Evolutionary conservation across 1,140 invertebrate species (phyloP).

Genomic region (Solen grandis): DNA sequence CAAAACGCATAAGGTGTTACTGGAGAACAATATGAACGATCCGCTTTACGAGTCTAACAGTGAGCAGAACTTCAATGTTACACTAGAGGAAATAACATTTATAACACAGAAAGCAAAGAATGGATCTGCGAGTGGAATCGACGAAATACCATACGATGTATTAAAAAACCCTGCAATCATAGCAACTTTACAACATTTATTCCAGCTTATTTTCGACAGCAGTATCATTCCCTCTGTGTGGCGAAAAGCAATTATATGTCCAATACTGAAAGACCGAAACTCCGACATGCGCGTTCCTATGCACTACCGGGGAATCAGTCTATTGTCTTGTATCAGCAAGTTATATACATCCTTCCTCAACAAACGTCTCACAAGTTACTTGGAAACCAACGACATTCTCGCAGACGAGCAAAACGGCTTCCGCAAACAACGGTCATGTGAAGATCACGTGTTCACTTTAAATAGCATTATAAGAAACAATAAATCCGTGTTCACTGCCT

Average conservation of each 20-base stretch:
- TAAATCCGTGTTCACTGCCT: too few relatives aligned
- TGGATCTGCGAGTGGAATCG: constrained; percentile 10
- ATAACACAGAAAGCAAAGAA: not conserved
- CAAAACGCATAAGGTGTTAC: constrained; percentile 21
- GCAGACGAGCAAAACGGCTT: too few relatives aligned
- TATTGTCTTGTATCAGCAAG: too few relatives aligned
- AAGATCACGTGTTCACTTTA: too few relatives aligned
- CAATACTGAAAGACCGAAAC: too few relatives aligned
- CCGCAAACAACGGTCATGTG: too few relatives aligned
- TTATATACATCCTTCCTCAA: too few relatives aligned
- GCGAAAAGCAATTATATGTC: too few relatives aligned
- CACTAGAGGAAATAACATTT: not conserved
- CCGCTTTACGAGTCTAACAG: constrained; percentile 7
- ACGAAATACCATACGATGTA: constrained; percentile 12
- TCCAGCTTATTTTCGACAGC: constrained; percentile 5
- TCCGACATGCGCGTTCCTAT: too few relatives aligned
- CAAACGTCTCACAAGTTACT: constrained; percentile 38
- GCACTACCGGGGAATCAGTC: too few relatives aligned
- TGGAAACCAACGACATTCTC: constrained; percentile 49
- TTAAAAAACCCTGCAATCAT: constrained; percentile 7
- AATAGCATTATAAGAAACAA: too few relatives aligned
- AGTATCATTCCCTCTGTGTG: constrained; percentile 18
- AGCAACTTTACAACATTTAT: constrained; percentile 1
- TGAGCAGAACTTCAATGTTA: constrained; percentile 7
- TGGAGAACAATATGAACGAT: constrained; percentile 26